Percentiles rank a stretch among this genome's conserved stretches.
Evolutionary conservation across 2,113 vertebrate species (phyloP).

Genomic region (Lasiurus borealis): DNA sequence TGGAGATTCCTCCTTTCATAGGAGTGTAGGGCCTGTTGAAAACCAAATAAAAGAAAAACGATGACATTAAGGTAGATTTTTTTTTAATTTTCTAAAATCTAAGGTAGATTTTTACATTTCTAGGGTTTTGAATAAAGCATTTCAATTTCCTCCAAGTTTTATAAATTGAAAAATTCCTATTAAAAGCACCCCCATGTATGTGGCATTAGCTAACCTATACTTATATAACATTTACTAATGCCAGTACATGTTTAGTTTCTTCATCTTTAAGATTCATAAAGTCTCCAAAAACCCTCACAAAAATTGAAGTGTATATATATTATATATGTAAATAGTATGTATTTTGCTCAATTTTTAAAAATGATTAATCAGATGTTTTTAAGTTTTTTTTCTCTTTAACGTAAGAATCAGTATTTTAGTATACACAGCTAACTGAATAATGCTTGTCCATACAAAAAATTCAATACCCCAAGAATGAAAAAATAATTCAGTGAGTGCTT

Average conservation of each 20-base stretch:
- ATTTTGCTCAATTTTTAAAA: background rate
- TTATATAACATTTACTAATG: background rate
- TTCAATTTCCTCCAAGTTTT: constrained; percentile 26
- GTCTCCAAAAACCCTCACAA: background rate
- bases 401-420: background rate
- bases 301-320: background rate
- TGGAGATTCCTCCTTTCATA: constrained; percentile 89
- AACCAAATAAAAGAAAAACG: background rate
- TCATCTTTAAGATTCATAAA: background rate
- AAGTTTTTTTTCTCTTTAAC: background rate
- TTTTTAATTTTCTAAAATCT: no score
- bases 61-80: background rate
- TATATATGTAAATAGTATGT: background rate
- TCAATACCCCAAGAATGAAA: background rate
- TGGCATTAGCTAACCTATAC: background rate
- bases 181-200: background rate
- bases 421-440: constrained; percentile 1
- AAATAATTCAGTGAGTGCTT: background rate
- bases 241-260: background rate
- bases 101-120: background rate
- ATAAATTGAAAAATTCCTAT: background rate
- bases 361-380: background rate
- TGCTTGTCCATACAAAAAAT: background rate
- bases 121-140: background rate
- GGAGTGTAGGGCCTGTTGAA: constrained; percentile 93